These are phyloP conservation scores for Tragelaphus buxtoni DNA, from an alignment of 2,113 vertebrate species.

Conservation along the genomic window DNA sequence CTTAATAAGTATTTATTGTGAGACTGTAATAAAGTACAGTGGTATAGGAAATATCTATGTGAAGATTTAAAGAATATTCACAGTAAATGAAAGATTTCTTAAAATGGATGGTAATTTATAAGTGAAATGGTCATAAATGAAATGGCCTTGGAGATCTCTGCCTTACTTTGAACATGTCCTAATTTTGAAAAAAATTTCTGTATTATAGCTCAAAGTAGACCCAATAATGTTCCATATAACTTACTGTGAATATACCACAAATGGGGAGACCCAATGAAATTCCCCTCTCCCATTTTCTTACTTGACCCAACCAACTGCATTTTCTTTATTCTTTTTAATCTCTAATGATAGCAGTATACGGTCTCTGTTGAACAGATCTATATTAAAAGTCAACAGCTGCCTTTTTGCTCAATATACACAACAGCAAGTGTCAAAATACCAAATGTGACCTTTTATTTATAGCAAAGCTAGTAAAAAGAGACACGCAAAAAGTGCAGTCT, in stretches of 20 bases:
- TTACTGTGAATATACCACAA: not conserved
- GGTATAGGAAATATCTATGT: not conserved
- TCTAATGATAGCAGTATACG: constrained; percentile 8
- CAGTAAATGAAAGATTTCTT: not conserved
- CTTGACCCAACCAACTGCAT: not conserved
- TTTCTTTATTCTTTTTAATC: constrained; percentile 13
- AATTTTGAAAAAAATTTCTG: not conserved
- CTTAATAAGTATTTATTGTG: not conserved
- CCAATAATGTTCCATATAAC: not conserved
- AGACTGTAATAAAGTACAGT: not conserved
- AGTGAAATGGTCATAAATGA: constrained; percentile 19
- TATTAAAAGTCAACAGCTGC: constrained; percentile 74
- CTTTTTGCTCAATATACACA: constrained; percentile 62
- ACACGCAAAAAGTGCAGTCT: constrained; percentile 3
- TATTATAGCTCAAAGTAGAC: not conserved
- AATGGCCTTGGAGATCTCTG: not conserved
- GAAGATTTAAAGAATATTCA: not conserved
- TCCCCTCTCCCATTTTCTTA: not conserved
- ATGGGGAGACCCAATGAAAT: not conserved
- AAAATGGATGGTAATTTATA: not conserved
- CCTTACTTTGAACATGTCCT: not conserved
- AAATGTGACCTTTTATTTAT: constrained; percentile 73
- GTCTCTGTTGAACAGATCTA: constrained; percentile 38
- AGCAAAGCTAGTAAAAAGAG: constrained; percentile 45
- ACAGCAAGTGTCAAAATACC: constrained; percentile 65